phyloP scores from a whole-genome alignment of 1,140 invertebrate genomes.

The Batillaria attramentaria region DNA sequence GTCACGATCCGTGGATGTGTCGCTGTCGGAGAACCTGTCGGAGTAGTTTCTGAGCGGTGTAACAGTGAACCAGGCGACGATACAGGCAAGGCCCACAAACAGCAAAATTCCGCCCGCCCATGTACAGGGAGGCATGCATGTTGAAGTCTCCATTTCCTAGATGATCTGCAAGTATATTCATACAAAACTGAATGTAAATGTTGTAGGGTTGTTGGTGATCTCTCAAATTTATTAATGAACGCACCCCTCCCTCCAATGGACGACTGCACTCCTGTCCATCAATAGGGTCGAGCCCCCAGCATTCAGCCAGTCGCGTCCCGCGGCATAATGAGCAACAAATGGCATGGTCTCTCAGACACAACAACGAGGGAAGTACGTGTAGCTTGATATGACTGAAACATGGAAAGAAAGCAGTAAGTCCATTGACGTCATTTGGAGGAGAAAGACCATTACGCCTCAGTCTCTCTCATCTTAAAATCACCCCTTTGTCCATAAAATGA shows the following conservation, averaged over 20 bases:
- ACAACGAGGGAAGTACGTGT: too few species aligned
- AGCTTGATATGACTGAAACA: too few species aligned
- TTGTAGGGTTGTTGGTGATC: not conserved
- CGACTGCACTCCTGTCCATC: not conserved
- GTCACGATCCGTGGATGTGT: not conserved
- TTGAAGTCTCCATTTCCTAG: slow-evolving; percentile 6
- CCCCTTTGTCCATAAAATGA: not conserved
- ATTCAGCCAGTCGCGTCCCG: too few species aligned
- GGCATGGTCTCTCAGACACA: too few species aligned
- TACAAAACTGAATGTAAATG: not conserved
- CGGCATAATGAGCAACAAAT: too few species aligned
- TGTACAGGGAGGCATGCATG: not conserved
- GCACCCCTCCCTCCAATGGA: not conserved
- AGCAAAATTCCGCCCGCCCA: not conserved
- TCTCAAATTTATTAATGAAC: not conserved
- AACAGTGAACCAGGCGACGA: not conserved
- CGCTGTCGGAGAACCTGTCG: not conserved
- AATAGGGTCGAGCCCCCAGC: too few species aligned
- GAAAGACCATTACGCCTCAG: too few species aligned
- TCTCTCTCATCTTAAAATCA: too few species aligned
- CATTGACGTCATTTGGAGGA: too few species aligned
- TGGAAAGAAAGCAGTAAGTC: too few species aligned
- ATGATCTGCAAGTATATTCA: not conserved
- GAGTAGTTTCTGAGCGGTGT: not conserved
- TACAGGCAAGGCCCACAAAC: not conserved